A percentile compares a stretch with the other conserved stretches of the same genome.
Conservation (phyloP, 2,113 vertebrate genomes). For the Dipodomys merriami region DNA sequence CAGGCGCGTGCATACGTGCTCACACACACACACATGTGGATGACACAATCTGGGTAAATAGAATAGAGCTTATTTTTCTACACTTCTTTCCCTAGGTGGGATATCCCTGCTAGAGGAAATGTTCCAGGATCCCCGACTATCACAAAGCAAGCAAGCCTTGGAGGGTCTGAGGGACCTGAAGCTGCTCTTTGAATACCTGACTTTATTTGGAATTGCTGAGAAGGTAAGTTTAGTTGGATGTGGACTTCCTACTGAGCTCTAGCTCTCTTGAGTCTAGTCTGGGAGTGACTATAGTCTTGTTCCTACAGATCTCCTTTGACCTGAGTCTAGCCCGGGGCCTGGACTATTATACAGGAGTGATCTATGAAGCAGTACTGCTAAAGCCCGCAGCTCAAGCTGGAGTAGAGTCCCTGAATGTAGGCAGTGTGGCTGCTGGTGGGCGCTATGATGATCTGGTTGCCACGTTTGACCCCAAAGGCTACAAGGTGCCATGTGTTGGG, state of each 20-base stretch:
- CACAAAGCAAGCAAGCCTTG: slow-evolving; percentile 86
- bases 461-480: slow-evolving; percentile 90
- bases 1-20: too few species aligned
- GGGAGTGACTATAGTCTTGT: slow-evolving; percentile 13
- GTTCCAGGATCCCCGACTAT: slow-evolving; percentile 88
- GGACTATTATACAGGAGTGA: slow-evolving; percentile 94
- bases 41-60: slow-evolving; percentile 45
- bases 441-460: slow-evolving; percentile 93
- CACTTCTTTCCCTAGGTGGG: slow-evolving; percentile 85
- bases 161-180: slow-evolving; percentile 90
- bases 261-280: not conserved
- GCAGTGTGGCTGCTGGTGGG: slow-evolving; percentile 92
- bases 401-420: slow-evolving; percentile 85
- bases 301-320: slow-evolving; percentile 90
- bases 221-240: slow-evolving; percentile 85
- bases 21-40: too few species aligned
- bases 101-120: slow-evolving; percentile 88
- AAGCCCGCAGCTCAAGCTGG: slow-evolving; percentile 81
- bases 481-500: slow-evolving; percentile 94
- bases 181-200: slow-evolving; percentile 90
- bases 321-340: slow-evolving; percentile 92
- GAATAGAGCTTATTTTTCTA: not conserved
- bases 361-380: slow-evolving; percentile 91
- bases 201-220: slow-evolving; percentile 90
- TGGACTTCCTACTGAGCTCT: not conserved